phyloP scores from a whole-genome alignment of 2,113 vertebrate genomes.

The Tetrax tetrax region DNA sequence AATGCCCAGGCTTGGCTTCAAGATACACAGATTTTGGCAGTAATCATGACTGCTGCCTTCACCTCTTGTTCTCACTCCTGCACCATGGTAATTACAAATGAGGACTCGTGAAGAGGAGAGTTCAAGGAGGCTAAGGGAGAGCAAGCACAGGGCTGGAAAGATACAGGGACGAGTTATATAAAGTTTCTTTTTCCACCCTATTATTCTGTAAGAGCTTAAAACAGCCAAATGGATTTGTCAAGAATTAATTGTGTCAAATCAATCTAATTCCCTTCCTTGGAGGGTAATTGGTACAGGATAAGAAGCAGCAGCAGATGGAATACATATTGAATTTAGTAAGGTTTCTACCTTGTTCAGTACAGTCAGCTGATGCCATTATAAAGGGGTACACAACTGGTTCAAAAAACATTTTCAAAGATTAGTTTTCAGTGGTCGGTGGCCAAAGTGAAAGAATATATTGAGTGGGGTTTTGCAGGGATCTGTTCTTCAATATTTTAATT shows the following conservation, averaged over 20 bases:
- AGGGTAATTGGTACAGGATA: slow-evolving; percentile 10
- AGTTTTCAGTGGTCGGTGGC: neutral
- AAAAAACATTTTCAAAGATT: slow-evolving; percentile 5
- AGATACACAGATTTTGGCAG: neutral
- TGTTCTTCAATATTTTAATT: slow-evolving; percentile 48
- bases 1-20: neutral
- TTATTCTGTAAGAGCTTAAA: slow-evolving; percentile 4
- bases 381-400: neutral
- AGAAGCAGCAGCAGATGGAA: slow-evolving; percentile 15
- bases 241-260: slow-evolving; percentile 33
- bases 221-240: slow-evolving; percentile 22
- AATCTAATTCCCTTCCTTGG: slow-evolving; percentile 6
- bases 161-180: neutral
- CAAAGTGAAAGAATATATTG: neutral
- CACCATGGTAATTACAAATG: neutral
- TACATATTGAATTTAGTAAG: neutral
- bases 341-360: neutral
- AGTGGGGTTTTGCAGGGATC: neutral
- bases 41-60: neutral
- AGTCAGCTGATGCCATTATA: neutral
- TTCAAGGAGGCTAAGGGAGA: neutral
- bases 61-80: neutral
- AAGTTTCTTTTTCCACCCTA: neutral
- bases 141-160: neutral
- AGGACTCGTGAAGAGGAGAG: neutral